Evolutionary conservation across 92 coral and sea anemone species (phyloP), one percentile per base, ranked within the genome.

Genomic region (Porites cylindrica): DNA sequence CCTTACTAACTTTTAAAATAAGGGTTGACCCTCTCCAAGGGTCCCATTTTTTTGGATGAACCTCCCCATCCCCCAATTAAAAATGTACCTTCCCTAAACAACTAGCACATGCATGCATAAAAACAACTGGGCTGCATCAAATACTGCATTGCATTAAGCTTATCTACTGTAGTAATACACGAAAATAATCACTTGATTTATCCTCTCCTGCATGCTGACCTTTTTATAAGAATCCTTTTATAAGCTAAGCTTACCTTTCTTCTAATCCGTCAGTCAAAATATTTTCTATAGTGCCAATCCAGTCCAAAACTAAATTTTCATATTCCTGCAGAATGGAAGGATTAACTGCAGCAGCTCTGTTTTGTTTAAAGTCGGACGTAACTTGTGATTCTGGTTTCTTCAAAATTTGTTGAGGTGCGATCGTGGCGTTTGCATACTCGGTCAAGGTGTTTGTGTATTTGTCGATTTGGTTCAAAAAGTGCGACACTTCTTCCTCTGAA

Each of bases 321-420:
- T 96, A 96, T 76, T 96, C 99, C 58, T 94, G 98, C 23, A 96
- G 79, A 64, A 93, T 93, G 51, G 91, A 85, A 26, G 99, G 99
- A 81, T 96, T 96, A 8, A 96, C 98, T 38, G 99, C 99, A 14
- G 99, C 99, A 26, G 99, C 99, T 70, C 99, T 91, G 79, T 96
- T 96, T 63, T 96, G 99, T 64, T 96, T 96, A 89, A 96, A 96
- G 82, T 97, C 99, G 9, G 98, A 95, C 21, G 93, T 97, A 50
- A 97, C 98, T 76, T 93, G 98, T 63, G 92, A 91, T 59, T 95
- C 98, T 53, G 99, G 98, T 84, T 94, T 92, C 87, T 92, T 97
- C 80, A 97, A 91, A 70, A 97, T 84, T 80, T 96, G 98, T 53
- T 95, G 99, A 23, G 99, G 99, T 54, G 99, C 97, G 72, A 95